A percentile compares a stretch with the other conserved stretches of the same genome.
Evolutionary conservation across 2,888 invertebrate species (phyloP).

Genomic region (Acanthosepion esculentum): DNA sequence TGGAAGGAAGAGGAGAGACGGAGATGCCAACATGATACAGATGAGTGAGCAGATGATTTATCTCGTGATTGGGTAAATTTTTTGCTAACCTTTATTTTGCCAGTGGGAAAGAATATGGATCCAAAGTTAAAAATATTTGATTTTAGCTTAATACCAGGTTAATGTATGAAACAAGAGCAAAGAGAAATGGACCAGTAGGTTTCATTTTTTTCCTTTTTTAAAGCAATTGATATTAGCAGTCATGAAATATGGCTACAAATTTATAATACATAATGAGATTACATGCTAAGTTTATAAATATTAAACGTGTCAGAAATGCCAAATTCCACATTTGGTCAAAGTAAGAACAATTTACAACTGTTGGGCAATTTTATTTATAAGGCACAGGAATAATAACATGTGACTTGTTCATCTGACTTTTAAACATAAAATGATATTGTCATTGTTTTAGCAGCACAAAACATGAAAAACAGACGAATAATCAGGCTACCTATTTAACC

Average conservation of each 20-base stretch:
- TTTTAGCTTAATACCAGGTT: background rate
- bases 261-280: background rate
- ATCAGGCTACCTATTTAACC: background rate
- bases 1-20: conserved; percentile 76
- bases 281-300: background rate
- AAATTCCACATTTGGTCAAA: background rate
- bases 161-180: background rate
- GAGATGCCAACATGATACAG: conserved; percentile 14
- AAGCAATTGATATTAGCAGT: background rate
- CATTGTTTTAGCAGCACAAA: background rate
- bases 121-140: too few species aligned
- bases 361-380: background rate
- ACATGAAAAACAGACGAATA: background rate
- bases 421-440: background rate
- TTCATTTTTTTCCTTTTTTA: background rate
- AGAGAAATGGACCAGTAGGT: background rate
- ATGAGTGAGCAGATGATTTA: background rate
- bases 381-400: background rate
- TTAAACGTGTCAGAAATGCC: background rate
- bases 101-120: too few species aligned
- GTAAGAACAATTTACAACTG: background rate
- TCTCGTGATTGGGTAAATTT: background rate
- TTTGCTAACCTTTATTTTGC: too few species aligned
- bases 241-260: background rate
- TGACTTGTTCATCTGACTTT: background rate